Percentiles rank a stretch among this genome's conserved stretches.
phyloP scores from a whole-genome alignment of 2,113 vertebrate genomes.

The Myiozetetes cayanensis region DNA sequence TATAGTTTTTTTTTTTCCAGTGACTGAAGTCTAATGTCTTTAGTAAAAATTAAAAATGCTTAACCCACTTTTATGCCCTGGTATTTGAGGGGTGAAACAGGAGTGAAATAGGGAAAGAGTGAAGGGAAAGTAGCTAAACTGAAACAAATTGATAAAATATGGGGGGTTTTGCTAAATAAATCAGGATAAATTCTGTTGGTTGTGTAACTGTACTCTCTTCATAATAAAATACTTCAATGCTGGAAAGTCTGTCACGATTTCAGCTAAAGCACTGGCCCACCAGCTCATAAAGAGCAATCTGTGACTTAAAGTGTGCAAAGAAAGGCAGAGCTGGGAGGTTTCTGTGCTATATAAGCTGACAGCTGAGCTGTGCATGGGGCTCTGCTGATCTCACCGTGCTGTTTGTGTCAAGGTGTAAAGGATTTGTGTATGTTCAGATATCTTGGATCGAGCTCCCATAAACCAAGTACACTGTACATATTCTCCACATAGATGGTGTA shows the following conservation, averaged over 20 bases:
- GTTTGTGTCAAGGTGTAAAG: neutral
- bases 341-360: neutral
- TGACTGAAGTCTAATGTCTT: slow-evolving; percentile 39
- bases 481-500: neutral
- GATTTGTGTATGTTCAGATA: neutral
- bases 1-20: slow-evolving; percentile 33
- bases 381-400: neutral
- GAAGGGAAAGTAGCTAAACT: slow-evolving; percentile 70
- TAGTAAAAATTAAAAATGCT: slow-evolving; percentile 24
- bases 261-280: slow-evolving; percentile 58
- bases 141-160: slow-evolving; percentile 42
- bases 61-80: slow-evolving; percentile 22
- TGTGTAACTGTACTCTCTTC: slow-evolving; percentile 64
- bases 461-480: neutral
- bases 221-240: slow-evolving; percentile 67
- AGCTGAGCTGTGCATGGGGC: neutral
- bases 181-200: slow-evolving; percentile 75
- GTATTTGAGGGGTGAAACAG: neutral
- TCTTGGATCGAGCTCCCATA: neutral
- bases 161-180: slow-evolving; percentile 62
- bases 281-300: slow-evolving; percentile 34
- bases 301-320: neutral
- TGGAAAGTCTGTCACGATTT: slow-evolving; percentile 63
- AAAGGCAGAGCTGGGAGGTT: slow-evolving; percentile 5
- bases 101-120: neutral